Percentiles rank a stretch among this genome's conserved stretches.
phyloP scores from a whole-genome alignment of 1,140 invertebrate species.

The Idris sp. region DNA sequence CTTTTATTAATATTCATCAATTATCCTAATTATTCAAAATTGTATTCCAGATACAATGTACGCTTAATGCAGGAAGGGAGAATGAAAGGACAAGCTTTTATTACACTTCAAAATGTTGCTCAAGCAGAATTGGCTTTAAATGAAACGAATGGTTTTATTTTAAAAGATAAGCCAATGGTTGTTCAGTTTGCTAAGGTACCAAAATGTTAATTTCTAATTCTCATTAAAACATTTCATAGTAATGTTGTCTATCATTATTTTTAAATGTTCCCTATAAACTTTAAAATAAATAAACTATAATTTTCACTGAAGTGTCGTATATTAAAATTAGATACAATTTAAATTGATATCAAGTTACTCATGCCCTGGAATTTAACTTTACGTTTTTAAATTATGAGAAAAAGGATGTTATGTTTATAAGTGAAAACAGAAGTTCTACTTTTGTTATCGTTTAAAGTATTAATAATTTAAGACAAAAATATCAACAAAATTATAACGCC shows the following conservation, averaged over 20 bases:
- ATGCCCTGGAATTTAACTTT: too few relatives aligned
- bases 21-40: not conserved
- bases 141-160: conserved; percentile 93
- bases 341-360: too few relatives aligned
- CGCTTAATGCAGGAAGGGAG: conserved; percentile 95
- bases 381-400: not conserved
- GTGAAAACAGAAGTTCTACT: conserved; percentile 4
- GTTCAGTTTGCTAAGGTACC: conserved; percentile 89
- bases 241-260: too few relatives aligned
- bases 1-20: too few relatives aligned
- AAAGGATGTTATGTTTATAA: not conserved
- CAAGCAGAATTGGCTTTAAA: conserved; percentile 86
- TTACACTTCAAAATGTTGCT: conserved; percentile 86
- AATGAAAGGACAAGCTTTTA: conserved; percentile 97
- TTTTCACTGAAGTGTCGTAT: too few relatives aligned
- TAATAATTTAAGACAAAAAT: conserved; percentile 11
- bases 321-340: too few relatives aligned
- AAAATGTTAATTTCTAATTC: conserved; percentile 60
- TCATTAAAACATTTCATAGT: too few relatives aligned
- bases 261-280: too few relatives aligned
- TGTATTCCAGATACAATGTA: conserved; percentile 84
- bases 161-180: conserved; percentile 93
- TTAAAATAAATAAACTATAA: too few relatives aligned
- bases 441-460: not conserved
- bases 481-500: conserved; percentile 10